phyloP scores from a whole-genome alignment of 1,140 invertebrate genomes.

The Colletes gigas region DNA sequence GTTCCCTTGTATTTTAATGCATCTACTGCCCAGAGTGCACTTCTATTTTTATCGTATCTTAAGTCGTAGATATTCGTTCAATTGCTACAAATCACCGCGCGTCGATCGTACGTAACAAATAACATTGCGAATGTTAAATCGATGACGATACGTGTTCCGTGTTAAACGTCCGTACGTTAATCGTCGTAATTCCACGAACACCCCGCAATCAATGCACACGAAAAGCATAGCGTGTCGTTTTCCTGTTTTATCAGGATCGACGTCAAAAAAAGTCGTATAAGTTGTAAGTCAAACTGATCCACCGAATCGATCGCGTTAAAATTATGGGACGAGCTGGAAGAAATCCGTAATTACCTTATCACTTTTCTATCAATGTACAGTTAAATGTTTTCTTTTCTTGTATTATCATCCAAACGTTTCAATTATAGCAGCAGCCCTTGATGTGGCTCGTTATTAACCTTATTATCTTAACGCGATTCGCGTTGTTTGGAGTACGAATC shows the following conservation, averaged over 20 bases:
- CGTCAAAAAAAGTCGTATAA: too few relatives aligned
- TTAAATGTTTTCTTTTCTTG: too few relatives aligned
- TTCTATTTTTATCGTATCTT: constrained; percentile 23
- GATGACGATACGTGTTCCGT: neutral
- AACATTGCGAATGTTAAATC: constrained; percentile 1
- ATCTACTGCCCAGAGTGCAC: neutral
- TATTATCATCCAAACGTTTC: too few relatives aligned
- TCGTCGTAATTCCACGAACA: neutral
- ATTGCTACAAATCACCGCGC: constrained; percentile 15
- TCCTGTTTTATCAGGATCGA: neutral
- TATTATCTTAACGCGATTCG: too few relatives aligned
- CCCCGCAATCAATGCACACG: neutral
- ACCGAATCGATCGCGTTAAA: too few relatives aligned
- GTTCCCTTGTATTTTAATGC: neutral
- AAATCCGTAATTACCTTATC: too few relatives aligned
- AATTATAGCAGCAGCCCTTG: too few relatives aligned
- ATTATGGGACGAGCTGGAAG: too few relatives aligned
- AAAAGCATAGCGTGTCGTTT: neutral
- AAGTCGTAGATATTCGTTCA: constrained; percentile 13
- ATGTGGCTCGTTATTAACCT: too few relatives aligned
- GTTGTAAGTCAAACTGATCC: neutral
- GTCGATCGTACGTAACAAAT: neutral
- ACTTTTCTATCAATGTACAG: too few relatives aligned
- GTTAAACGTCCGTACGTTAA: neutral
- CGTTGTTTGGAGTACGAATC: too few relatives aligned